Evolutionary conservation across 64 coral and sea anemone species (phyloP).

Genomic region (Dendrophyllia cribrosa): DNA sequence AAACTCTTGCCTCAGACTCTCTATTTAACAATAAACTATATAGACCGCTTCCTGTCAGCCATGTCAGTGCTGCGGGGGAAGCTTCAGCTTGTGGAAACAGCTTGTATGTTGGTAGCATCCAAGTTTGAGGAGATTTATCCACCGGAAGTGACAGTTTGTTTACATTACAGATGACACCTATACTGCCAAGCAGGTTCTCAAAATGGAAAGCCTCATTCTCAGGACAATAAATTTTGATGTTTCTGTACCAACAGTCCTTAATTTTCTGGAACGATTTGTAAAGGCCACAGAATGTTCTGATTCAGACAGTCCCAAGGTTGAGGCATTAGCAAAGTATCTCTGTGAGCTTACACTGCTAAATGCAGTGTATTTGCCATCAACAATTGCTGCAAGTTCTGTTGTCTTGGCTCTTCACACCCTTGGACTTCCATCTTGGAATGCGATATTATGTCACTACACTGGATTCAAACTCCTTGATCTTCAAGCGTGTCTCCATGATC

Average conservation of each 20-base stretch:
- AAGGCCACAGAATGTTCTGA: slow-evolving; percentile 79
- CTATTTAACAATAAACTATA: slow-evolving; percentile 96
- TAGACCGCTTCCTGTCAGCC: slow-evolving; percentile 95
- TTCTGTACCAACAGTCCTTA: slow-evolving; percentile 87
- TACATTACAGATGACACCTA: slow-evolving; percentile 99
- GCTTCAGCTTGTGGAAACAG: slow-evolving; percentile 94
- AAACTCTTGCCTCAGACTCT: slow-evolving; percentile 95
- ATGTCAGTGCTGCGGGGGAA: slow-evolving; percentile 96
- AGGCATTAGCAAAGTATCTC: slow-evolving; percentile 89
- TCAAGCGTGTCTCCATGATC: slow-evolving; percentile 88
- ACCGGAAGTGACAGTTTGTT: slow-evolving; percentile 93
- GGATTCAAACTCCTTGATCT: slow-evolving; percentile 84
- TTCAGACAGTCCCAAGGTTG: slow-evolving; percentile 72
- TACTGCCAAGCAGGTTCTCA: slow-evolving; percentile 91
- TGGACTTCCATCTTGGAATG: slow-evolving; percentile 78
- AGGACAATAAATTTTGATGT: slow-evolving; percentile 92
- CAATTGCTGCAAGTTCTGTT: slow-evolving; percentile 91
- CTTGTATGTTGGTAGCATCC: slow-evolving; percentile 96
- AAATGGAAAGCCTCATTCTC: slow-evolving; percentile 93
- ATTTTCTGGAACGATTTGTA: slow-evolving; percentile 89
- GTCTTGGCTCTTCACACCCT: slow-evolving; percentile 93
- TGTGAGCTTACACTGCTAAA: slow-evolving; percentile 91
- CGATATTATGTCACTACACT: slow-evolving; percentile 85
- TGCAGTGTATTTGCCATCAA: slow-evolving; percentile 87
- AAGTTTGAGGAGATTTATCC: slow-evolving; percentile 99